Base-by-base conservation (phyloP, 2,888 invertebrate species). In the Torymus texanus region DNA sequence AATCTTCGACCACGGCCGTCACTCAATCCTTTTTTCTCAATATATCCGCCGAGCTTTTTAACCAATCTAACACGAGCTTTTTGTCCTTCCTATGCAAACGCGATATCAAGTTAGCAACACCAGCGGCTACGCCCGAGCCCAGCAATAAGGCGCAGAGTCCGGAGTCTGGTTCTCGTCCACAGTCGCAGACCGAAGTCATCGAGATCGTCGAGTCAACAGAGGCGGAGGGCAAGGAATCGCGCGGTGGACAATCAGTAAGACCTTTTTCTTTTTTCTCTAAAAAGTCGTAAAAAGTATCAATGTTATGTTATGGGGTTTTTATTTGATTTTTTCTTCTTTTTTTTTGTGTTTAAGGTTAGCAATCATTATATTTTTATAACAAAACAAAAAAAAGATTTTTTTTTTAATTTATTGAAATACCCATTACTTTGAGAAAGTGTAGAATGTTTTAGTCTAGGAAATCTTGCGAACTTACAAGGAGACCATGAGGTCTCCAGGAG, bases 181-280 rank as follows among this genome's bases (percentile, higher is more conserved):
- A 85, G 56, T 87, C 87, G 2, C 87, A 86, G 70, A 81, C 84
- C 12, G 88, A 88, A 76, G 70, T 83, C 24, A 68, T 80, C 66
- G 84, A 85, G 62, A 84, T 83, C 11, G 62, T 62, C 12, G 84
- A 85, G 13, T 61, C 58, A 3, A 73, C 70, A 16, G 77, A 78
- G 65, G 58, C 62, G 51, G 80, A 80, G 63, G 24, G 75, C 2
- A 83, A 81, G 71, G 13, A 58, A 1, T 14, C 24, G 41, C 75
- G 55, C 56, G 75, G 59, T 59, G 62, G 82, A 13, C 66, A 71
- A 71, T 29, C 61, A 62, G 76, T 78, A 53, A 72, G 58, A 18
- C n/a, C n/a, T n/a, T n/a, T n/a, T n/a, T n/a, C n/a, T n/a, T n/a
- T n/a, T n/a, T n/a, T n/a, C n/a, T n/a, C n/a, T n/a, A n/a, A n/a